phyloP scores from a whole-genome alignment of 2,888 invertebrate species.

The Pachydiplax longipennis region DNA sequence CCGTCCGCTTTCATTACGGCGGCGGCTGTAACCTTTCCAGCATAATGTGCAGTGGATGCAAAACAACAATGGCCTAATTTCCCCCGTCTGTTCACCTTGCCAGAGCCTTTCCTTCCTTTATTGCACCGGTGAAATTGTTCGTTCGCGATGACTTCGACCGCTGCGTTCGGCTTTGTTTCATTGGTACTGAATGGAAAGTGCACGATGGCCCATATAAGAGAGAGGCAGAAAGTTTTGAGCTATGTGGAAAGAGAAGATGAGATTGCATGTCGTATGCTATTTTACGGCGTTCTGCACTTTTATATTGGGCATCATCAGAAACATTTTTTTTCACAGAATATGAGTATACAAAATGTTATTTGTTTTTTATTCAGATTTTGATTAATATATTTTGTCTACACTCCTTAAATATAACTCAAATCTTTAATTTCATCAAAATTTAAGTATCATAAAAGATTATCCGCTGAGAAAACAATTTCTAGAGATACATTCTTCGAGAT shows the following conservation, averaged over 20 bases:
- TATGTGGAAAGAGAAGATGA: neutral
- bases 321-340: too few relatives aligned
- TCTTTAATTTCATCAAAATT: neutral
- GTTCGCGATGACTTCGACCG: neutral
- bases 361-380: neutral
- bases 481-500: too few relatives aligned
- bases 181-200: neutral
- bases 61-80: neutral
- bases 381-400: neutral
- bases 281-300: neutral
- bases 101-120: neutral
- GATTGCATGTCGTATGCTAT: neutral
- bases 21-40: neutral
- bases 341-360: neutral
- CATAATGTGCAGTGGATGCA: neutral
- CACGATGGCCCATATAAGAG: neutral
- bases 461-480: too few relatives aligned
- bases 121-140: neutral
- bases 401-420: neutral
- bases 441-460: too few relatives aligned
- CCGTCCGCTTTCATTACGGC: neutral
- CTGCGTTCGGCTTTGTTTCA: neutral
- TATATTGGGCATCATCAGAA: too few relatives aligned
- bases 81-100: neutral
- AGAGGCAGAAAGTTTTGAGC: neutral